Conservation (phyloP, 2,113 vertebrate species). For the Eudyptes chrysolophus region DNA sequence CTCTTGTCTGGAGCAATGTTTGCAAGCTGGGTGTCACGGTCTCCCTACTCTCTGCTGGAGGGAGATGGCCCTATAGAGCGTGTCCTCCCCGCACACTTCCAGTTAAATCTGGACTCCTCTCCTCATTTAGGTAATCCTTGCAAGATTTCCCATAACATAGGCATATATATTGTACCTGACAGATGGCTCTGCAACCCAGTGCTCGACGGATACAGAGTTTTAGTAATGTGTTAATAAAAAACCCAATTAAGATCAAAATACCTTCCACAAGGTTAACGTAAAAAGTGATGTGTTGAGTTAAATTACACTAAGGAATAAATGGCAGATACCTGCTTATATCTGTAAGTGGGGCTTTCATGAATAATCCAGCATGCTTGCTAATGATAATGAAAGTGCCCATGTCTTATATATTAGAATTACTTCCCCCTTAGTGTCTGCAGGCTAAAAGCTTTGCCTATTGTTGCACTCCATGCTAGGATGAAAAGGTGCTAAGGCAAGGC, state of each 20-base stretch:
- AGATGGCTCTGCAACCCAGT: background rate
- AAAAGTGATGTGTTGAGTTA: constrained; percentile 30
- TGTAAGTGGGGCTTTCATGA: constrained; percentile 14
- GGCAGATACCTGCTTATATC: constrained; percentile 13
- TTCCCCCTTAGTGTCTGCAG: background rate
- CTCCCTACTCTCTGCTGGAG: background rate
- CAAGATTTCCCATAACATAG: background rate
- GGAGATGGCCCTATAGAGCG: background rate
- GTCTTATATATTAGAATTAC: constrained; percentile 9
- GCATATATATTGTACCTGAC: background rate
- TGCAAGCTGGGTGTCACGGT: background rate
- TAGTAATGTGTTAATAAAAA: constrained; percentile 20
- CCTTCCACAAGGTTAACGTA: constrained; percentile 7
- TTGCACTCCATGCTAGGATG: background rate
- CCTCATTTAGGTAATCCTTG: background rate
- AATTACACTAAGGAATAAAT: constrained; percentile 28
- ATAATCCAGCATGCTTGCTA: constrained; percentile 20
- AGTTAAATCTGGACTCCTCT: background rate
- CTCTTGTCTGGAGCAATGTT: background rate
- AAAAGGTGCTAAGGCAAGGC: background rate
- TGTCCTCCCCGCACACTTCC: background rate
- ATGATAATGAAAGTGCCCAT: background rate
- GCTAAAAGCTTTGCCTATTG: constrained; percentile 20
- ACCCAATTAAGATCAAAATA: background rate
- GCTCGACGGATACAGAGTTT: background rate